Base-by-base conservation (phyloP, 2,113 vertebrate genomes). In the Cinclus mexicanus region DNA sequence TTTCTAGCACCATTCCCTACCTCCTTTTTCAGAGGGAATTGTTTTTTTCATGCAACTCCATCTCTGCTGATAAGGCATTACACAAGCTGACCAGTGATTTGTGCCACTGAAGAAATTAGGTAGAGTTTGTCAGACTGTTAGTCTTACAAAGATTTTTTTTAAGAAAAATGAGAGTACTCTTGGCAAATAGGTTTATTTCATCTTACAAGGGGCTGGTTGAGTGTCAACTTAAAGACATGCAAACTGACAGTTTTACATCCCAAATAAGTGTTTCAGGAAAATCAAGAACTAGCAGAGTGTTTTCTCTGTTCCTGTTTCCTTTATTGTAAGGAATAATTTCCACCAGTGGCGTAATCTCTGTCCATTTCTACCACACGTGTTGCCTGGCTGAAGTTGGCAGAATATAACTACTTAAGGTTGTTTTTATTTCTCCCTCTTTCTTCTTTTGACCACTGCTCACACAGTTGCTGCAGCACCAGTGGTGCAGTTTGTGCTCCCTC, bases 1-100 rank as follows among this genome's bases (percentile, higher is more conserved):
- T 53, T 85, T 93, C 65, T 49, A 93, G 53, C 74, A 79, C 14
- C 63, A 49, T 65, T 92, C 63, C 72, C 61, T 82, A 81, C 46
- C 83, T 97, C 88, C 89, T 86, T 25, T 91, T 94, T 92, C 78
- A 65, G 65, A 71, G 79, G 46, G 61, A 93, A 76, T 91, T 95
- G 47, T 26, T 84, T 90, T 89, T 86, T 52, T 83, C 37, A 35
- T 17, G 57, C n/a, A 82, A 39, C 50, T 93, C 64, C 1, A 0
- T 59, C 59, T 50, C 67, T 89, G 46, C 87, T 65, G 71, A 24
- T 68, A 71, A 80, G 59, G 52, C 10, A 1, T 84, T 81, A 39
- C 11, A 61, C 57, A 75, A 69, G n/a, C 60, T 79, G 63, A 68
- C 14, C 41, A 67, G 57, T 5, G 4, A 60, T 94, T 90, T 76